A percentile compares a stretch with the other conserved stretches of the same genome.
phyloP scores from a whole-genome alignment of 2,113 vertebrate species.

The Isichthys henryi region DNA sequence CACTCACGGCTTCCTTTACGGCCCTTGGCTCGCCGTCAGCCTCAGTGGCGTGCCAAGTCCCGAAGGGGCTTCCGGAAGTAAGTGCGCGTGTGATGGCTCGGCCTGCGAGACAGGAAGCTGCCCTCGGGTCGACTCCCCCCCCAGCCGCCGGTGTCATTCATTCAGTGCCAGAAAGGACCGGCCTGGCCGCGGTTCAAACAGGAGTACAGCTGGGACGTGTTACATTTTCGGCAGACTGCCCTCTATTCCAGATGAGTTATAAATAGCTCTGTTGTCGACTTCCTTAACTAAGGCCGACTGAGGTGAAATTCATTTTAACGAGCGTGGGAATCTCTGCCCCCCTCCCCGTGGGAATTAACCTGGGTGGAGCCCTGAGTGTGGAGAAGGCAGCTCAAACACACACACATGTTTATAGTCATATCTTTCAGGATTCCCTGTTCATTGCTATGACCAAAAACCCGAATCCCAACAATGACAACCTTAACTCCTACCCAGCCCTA shows the following conservation, averaged over 20 bases:
- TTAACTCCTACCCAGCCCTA: not conserved
- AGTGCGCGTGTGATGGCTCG: not conserved
- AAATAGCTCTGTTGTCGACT: constrained; percentile 87
- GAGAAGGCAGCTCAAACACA: not conserved
- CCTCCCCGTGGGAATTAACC: not conserved
- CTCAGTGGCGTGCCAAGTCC: not conserved
- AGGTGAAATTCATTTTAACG: constrained; percentile 92
- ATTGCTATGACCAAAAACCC: not conserved
- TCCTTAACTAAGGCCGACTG: constrained; percentile 86
- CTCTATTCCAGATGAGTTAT: constrained; percentile 94
- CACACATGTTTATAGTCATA: not conserved
- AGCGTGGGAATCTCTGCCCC: constrained; percentile 77
- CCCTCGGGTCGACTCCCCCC: constrained; percentile 32
- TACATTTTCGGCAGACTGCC: constrained; percentile 99
- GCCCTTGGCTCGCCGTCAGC: not conserved
- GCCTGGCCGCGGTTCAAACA: constrained; percentile 94
- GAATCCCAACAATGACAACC: not conserved
- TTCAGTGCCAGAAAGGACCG: constrained; percentile 74
- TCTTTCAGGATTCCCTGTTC: not conserved
- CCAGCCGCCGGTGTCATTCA: constrained; percentile 89
- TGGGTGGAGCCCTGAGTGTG: not conserved
- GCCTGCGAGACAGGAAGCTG: not conserved
- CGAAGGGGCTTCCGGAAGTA: not conserved
- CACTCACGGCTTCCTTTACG: not conserved
- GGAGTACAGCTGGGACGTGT: constrained; percentile 99